Percentiles rank a stretch among this genome's conserved stretches.
phyloP scores from a whole-genome alignment of 1,140 invertebrate genomes.

The Eufriesea mexicana region DNA sequence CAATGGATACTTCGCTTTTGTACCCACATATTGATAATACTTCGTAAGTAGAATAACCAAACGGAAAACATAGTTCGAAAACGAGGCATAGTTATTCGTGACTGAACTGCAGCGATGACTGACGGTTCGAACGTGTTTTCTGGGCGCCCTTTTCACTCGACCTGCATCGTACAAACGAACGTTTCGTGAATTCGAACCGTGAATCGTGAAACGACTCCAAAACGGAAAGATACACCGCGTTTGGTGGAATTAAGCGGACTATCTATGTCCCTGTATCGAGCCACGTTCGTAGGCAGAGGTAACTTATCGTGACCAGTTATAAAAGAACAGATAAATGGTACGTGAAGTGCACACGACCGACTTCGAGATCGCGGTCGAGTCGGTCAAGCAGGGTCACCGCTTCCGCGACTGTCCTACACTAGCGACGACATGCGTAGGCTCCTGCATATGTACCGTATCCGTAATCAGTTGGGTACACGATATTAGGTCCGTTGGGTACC shows the following conservation, averaged over 20 bases:
- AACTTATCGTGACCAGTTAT: slow-evolving; percentile 48
- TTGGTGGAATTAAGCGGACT: not conserved
- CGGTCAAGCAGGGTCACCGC: slow-evolving; percentile 55
- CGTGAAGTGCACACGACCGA: slow-evolving; percentile 10
- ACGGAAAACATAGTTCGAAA: not conserved
- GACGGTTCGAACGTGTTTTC: not conserved
- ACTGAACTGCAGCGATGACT: not conserved
- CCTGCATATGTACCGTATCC: not conserved
- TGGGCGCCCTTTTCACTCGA: not conserved
- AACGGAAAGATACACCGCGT: not conserved
- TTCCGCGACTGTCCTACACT: slow-evolving; percentile 42
- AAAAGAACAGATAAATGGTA: slow-evolving; percentile 60
- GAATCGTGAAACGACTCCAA: not conserved
- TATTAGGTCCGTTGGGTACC: not conserved
- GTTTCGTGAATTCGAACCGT: too few relatives aligned
- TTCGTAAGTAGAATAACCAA: not conserved
- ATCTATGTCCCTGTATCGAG: not conserved
- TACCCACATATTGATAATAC: not conserved
- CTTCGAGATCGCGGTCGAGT: slow-evolving; percentile 52
- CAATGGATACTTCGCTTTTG: not conserved
- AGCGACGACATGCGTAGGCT: not conserved
- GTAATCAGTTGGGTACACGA: not conserved
- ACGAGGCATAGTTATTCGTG: too few relatives aligned
- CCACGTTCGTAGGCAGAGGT: slow-evolving; percentile 4
- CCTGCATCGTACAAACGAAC: not conserved